Evolutionary conservation across 2,113 vertebrate species (phyloP), one percentile per base, ranked within the genome.

Genomic region (Gadus chalcogrammus): DNA sequence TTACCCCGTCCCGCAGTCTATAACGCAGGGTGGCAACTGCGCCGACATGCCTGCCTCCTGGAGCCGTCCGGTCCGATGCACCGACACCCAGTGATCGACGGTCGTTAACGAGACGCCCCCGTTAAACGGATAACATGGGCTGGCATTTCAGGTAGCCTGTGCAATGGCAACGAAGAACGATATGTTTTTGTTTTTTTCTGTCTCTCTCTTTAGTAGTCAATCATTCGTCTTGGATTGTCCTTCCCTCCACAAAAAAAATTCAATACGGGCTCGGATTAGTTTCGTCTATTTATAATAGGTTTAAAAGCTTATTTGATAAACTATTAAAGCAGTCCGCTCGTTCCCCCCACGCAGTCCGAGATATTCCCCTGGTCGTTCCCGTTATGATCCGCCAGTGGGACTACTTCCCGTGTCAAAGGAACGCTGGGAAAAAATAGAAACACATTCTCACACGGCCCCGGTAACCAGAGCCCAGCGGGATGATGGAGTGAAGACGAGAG

Each of bases 1-100:
- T 93, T 88, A 96, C 95, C 95, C 95, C 1, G 95, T 96, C 82
- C 95, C 95, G 90, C 95, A 96, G 91, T 95, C 95, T 86, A 96
- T 94, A 86, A 96, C 95, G 81, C 95, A 96, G 75, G 95, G 94
- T 82, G 95, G 95, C 74, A 96, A 90, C 91, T 93, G 93, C 88
- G 92, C 91, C 82, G 94, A 92, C 95, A 96, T 96, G 86, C 86
- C 79, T 87, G 88, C 71, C 73, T 42, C 70, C 72, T 76, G 55
- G 66, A 4, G 11, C 52, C 6, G 61, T 61, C 31, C 38, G 53
- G 61, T n/a, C 27, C 75, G 69, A 72, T 65, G 42, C 24, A 5
- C 61, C 15, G 15, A 4, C 12, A 31, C 20, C 58, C 7, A 17
- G 4, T 17, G 16, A 55, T 55, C 53, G 53, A 16, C 9, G 9